Percentiles rank a stretch among this genome's conserved stretches.
phyloP scores from a whole-genome alignment of 2,888 invertebrate genomes.

The Cheilosia urbana region DNA sequence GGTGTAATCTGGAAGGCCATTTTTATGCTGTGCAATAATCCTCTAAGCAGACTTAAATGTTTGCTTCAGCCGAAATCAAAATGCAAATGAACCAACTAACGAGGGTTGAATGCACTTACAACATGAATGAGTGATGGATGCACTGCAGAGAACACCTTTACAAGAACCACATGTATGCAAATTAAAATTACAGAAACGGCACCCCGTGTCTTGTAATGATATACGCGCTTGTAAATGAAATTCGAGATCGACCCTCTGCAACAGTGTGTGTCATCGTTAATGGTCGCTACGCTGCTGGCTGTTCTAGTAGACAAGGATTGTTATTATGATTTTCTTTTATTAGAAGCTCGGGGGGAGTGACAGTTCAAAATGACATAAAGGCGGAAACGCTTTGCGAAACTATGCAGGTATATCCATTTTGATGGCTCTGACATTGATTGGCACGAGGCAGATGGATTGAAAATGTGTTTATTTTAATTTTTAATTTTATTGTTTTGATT shows the following conservation, averaged over 20 bases:
- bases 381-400: slow-evolving; percentile 54
- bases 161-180: slow-evolving; percentile 46
- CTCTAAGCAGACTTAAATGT: slow-evolving; percentile 54
- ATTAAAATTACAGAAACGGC: slow-evolving; percentile 61
- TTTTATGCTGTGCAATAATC: slow-evolving; percentile 15
- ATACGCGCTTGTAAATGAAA: slow-evolving; percentile 34
- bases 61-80: slow-evolving; percentile 11
- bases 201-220: slow-evolving; percentile 57
- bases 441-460: slow-evolving; percentile 51
- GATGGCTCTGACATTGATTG: slow-evolving; percentile 41
- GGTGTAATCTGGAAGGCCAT: slow-evolving; percentile 7
- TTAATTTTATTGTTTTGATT: slow-evolving; percentile 25
- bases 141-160: slow-evolving; percentile 37
- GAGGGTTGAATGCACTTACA: slow-evolving; percentile 61
- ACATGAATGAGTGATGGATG: slow-evolving; percentile 31
- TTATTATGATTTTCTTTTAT: slow-evolving; percentile 1
- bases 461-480: slow-evolving; percentile 10
- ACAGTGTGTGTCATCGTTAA: slow-evolving; percentile 18
- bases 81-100: slow-evolving; percentile 49
- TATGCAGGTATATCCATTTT: slow-evolving; percentile 50
- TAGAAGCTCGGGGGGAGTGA: slow-evolving; percentile 38
- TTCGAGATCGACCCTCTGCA: slow-evolving; percentile 40
- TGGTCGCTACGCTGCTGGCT: neutral
- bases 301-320: slow-evolving; percentile 24
- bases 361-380: slow-evolving; percentile 52